Evolutionary conservation across 2,797 vertebrate genomes (phyloP).

Genomic region (Pseudopleuronectes americanus): DNA sequence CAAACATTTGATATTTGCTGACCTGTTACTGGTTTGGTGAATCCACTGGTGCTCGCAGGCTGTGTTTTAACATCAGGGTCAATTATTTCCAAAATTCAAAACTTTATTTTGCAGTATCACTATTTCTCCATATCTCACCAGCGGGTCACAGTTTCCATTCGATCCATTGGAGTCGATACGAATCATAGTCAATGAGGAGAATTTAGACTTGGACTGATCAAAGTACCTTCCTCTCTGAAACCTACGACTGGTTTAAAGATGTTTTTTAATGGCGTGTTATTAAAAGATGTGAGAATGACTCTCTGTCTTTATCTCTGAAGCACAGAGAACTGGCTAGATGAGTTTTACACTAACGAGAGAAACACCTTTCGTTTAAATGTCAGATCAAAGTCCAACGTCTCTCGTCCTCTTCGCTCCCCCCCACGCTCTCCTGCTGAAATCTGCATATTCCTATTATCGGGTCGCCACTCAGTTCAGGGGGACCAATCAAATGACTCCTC

Average conservation of each 20-base stretch:
- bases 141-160: too few relatives aligned
- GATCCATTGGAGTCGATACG: too few relatives aligned
- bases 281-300: neutral
- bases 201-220: neutral
- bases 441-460: neutral
- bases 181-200: too few relatives aligned
- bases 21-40: too few relatives aligned
- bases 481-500: constrained; percentile 59
- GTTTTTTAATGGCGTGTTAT: neutral
- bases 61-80: too few relatives aligned
- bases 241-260: neutral
- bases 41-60: too few relatives aligned
- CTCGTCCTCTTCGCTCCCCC: too few relatives aligned
- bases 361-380: neutral
- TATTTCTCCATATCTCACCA: too few relatives aligned
- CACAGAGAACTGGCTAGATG: neutral
- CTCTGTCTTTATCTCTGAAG: neutral
- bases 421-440: neutral
- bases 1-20: too few relatives aligned
- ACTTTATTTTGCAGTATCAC: too few relatives aligned
- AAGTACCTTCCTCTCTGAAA: neutral
- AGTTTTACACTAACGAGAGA: neutral
- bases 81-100: too few relatives aligned
- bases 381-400: neutral
- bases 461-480: constrained; percentile 2